phyloP scores from a whole-genome alignment of 2,888 invertebrate species.

The Dyspetes luteomarginatus region DNA sequence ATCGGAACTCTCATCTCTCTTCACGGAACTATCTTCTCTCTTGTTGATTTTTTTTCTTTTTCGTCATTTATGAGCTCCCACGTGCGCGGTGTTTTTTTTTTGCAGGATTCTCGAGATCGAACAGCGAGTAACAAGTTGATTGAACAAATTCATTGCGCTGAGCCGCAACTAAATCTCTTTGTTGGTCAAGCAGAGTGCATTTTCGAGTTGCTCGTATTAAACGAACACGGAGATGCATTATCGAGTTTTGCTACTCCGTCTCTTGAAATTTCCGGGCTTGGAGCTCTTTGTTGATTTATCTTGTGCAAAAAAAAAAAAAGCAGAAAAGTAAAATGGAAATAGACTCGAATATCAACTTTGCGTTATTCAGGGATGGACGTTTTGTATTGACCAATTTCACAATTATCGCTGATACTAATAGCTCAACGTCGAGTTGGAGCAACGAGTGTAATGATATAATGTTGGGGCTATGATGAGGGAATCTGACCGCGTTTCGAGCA shows the following conservation, averaged over 20 bases:
- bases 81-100: not conserved
- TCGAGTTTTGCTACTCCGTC: not conserved
- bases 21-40: not conserved
- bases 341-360: too few species aligned
- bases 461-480: slow-evolving; percentile 28
- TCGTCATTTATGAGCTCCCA: not conserved
- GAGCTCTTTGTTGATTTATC: not conserved
- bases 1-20: not conserved
- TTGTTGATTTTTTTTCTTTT: slow-evolving; percentile 7
- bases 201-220: not conserved
- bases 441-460: slow-evolving; percentile 24
- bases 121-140: not conserved
- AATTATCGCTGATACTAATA: slow-evolving; percentile 35
- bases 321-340: not conserved
- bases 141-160: too few species aligned
- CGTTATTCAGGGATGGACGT: not conserved
- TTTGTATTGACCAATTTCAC: slow-evolving; percentile 43
- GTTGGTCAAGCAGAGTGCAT: too few species aligned
- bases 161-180: too few species aligned
- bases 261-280: not conserved
- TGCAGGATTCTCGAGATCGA: not conserved
- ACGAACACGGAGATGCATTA: not conserved
- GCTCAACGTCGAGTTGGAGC: slow-evolving; percentile 1
- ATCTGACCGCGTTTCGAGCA: slow-evolving; percentile 46
- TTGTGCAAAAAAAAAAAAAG: not conserved